phyloP scores from a whole-genome alignment of 1,140 invertebrate genomes.

The Carcinoscorpius rotundicauda region DNA sequence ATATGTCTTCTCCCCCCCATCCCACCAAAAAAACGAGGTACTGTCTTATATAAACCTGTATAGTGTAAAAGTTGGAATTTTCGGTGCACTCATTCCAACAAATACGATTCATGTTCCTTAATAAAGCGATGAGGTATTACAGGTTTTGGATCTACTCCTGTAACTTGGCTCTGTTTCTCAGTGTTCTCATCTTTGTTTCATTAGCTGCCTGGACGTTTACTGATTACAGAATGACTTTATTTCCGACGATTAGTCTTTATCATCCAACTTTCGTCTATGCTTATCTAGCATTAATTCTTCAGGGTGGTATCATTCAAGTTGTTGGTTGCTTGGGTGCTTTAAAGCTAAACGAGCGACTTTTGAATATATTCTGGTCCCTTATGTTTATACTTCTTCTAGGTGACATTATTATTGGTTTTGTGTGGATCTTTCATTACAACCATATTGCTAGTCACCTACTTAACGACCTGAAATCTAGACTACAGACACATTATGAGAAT shows the following conservation, averaged over 20 bases:
- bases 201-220: conserved; percentile 56
- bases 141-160: conserved; percentile 85
- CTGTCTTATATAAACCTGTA: too few species aligned
- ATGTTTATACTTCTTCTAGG: conserved; percentile 63
- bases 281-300: conserved; percentile 60
- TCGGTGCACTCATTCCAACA: too few species aligned
- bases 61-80: too few species aligned
- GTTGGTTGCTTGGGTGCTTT: conserved; percentile 67
- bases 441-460: conserved; percentile 54
- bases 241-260: conserved; percentile 45
- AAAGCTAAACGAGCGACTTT: conserved; percentile 57
- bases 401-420: conserved; percentile 68
- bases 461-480: conserved; percentile 46
- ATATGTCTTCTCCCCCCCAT: too few species aligned
- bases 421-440: conserved; percentile 72
- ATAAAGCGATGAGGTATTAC: conserved; percentile 49
- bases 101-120: conserved; percentile 27
- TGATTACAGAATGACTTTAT: conserved; percentile 42
- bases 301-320: conserved; percentile 46
- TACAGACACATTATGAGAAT: conserved; percentile 51
- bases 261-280: conserved; percentile 74
- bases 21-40: too few species aligned
- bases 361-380: conserved; percentile 74
- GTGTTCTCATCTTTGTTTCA: conserved; percentile 62
- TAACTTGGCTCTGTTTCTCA: conserved; percentile 69